These are phyloP conservation scores for Notothenia rossii DNA, from an alignment of 2,113 vertebrate species.

Conservation along the genomic window DNA sequence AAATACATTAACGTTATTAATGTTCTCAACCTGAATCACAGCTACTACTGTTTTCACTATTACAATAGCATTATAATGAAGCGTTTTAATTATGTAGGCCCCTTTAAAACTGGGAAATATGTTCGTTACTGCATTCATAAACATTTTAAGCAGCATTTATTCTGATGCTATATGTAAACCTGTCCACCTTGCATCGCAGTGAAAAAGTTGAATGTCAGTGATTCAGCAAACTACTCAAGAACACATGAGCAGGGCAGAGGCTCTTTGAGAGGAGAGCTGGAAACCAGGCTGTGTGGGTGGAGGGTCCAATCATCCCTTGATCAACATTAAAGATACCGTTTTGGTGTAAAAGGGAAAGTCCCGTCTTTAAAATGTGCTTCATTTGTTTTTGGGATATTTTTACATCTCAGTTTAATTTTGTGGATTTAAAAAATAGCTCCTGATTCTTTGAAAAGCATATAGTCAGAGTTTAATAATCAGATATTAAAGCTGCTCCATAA, in stretches of 20 bases:
- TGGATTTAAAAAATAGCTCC: neutral
- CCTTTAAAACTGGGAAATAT: neutral
- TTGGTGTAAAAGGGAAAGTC: slow-evolving; percentile 14
- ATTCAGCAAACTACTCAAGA: slow-evolving; percentile 4
- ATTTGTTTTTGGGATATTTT: slow-evolving; percentile 9
- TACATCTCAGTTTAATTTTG: neutral
- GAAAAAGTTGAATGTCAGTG: neutral
- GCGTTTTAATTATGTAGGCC: neutral
- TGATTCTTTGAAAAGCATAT: neutral
- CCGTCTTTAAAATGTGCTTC: neutral
- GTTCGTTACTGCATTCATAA: neutral
- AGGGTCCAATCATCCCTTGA: neutral
- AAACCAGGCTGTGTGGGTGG: neutral
- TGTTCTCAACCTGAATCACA: slow-evolving; percentile 14
- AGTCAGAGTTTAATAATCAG: neutral
- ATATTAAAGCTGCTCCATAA: neutral
- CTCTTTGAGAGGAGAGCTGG: neutral
- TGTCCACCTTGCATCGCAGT: neutral
- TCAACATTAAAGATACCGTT: slow-evolving; percentile 1
- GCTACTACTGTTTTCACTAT: neutral
- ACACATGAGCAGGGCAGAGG: neutral
- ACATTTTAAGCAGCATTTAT: slow-evolving; percentile 8
- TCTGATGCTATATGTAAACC: neutral
- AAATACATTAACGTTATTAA: neutral
- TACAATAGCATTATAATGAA: neutral